phyloP scores from a whole-genome alignment of 2,888 invertebrate genomes.

The Ligdia adustata region DNA sequence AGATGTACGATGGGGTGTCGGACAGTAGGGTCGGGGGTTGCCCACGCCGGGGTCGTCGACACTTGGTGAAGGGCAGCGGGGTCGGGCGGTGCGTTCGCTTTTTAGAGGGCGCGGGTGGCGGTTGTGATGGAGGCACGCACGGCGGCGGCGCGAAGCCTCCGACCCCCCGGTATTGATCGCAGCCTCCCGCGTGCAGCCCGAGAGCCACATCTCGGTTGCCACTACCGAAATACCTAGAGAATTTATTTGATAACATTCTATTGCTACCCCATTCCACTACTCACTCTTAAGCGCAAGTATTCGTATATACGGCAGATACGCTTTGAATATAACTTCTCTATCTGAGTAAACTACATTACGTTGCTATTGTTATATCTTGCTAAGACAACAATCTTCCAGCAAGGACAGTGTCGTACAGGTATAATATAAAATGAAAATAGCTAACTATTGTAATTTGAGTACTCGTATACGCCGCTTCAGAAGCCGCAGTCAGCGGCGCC shows the following conservation, averaged over 20 bases:
- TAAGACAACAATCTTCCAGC: too few relatives aligned
- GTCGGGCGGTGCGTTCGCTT: constrained; percentile 74
- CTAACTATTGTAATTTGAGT: constrained; percentile 41
- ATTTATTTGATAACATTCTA: too few relatives aligned
- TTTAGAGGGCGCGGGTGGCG: constrained; percentile 66
- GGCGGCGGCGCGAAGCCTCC: constrained; percentile 45
- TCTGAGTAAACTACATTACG: too few relatives aligned
- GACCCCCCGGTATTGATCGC: constrained; percentile 71
- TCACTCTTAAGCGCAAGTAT: too few relatives aligned
- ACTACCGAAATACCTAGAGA: constrained; percentile 37
- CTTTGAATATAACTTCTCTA: too few relatives aligned
- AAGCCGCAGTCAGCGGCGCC: constrained; percentile 37
- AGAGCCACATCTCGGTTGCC: constrained; percentile 42
- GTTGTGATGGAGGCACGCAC: constrained; percentile 39
- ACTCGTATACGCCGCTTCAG: constrained; percentile 39
- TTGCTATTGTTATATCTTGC: too few relatives aligned
- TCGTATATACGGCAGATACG: too few relatives aligned
- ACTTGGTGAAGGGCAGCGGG: constrained; percentile 79
- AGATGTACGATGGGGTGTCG: constrained; percentile 60
- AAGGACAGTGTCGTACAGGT: too few relatives aligned
- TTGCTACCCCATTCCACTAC: too few relatives aligned
- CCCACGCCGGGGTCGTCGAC: constrained; percentile 77
- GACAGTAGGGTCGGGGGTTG: constrained; percentile 44
- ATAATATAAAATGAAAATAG: neutral
- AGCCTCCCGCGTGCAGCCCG: constrained; percentile 55